phyloP scores from a whole-genome alignment of 2,888 invertebrate species.

The Eilema depressum region DNA sequence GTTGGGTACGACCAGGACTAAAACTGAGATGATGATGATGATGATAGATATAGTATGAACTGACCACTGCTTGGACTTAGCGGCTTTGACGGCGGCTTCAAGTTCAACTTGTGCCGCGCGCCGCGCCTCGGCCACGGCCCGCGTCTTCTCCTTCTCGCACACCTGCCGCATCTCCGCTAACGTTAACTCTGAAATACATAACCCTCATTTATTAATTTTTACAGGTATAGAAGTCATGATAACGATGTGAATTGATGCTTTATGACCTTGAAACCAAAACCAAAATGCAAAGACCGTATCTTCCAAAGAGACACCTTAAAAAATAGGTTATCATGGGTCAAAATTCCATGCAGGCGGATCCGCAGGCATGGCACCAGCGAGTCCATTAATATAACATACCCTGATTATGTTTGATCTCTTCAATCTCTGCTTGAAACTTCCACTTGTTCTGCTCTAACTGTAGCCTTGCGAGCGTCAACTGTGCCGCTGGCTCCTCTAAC shows the following conservation, averaged over 20 bases:
- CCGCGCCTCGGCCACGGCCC: slow-evolving; percentile 89
- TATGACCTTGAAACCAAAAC: background rate
- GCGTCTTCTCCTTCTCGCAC: slow-evolving; percentile 90
- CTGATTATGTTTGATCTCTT: slow-evolving; percentile 91
- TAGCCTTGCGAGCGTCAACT: slow-evolving; percentile 87
- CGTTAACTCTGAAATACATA: slow-evolving; percentile 85
- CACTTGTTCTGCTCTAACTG: slow-evolving; percentile 91
- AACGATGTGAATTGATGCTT: background rate
- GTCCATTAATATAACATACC: slow-evolving; percentile 72
- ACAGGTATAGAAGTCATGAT: too few species aligned
- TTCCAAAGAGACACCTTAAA: background rate
- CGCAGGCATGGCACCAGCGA: too few species aligned
- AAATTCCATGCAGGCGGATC: too few species aligned
- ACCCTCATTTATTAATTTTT: background rate
- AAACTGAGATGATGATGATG: too few species aligned
- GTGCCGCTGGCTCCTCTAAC: slow-evolving; percentile 86
- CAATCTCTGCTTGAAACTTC: slow-evolving; percentile 91
- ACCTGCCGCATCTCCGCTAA: slow-evolving; percentile 90
- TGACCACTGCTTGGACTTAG: slow-evolving; percentile 96
- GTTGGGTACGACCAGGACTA: too few species aligned
- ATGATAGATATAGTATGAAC: slow-evolving; percentile 15
- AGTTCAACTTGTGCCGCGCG: slow-evolving; percentile 90
- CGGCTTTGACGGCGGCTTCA: slow-evolving; percentile 90
- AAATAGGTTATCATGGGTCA: too few species aligned
- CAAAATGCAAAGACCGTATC: background rate